A percentile compares a stretch with the other conserved stretches of the same genome.
phyloP scores from a whole-genome alignment of 2,888 invertebrate species.

The Crepidodera aurea region DNA sequence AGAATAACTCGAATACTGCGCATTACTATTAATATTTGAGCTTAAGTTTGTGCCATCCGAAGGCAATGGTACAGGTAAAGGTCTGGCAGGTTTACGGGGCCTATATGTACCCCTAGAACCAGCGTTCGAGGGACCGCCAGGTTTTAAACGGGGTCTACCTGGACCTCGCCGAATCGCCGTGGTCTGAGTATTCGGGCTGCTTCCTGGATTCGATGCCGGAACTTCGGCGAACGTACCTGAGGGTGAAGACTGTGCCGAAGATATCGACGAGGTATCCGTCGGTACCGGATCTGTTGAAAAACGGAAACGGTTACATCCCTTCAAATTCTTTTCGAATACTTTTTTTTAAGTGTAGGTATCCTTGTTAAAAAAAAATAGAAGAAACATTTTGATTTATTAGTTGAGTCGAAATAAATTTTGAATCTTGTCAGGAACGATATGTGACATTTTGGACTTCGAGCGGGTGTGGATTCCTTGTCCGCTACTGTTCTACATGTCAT shows the following conservation, averaged over 20 bases:
- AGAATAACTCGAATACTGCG: conserved; percentile 53
- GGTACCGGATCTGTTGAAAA: conserved; percentile 34
- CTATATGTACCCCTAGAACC: conserved; percentile 68
- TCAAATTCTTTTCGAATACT: not conserved
- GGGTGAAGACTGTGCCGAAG: conserved; percentile 44
- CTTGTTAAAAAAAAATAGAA: too few relatives aligned
- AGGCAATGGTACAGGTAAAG: conserved; percentile 60
- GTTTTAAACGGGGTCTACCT: conserved; percentile 73
- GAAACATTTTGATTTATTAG: too few relatives aligned
- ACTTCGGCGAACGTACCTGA: conserved; percentile 42
- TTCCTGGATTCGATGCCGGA: conserved; percentile 17
- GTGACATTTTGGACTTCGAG: too few relatives aligned
- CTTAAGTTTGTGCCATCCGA: conserved; percentile 53
- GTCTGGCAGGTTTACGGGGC: conserved; percentile 66
- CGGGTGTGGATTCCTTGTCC: too few relatives aligned
- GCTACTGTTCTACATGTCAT: too few relatives aligned
- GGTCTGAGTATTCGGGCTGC: conserved; percentile 37
- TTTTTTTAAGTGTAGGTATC: too few relatives aligned
- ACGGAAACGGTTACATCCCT: not conserved
- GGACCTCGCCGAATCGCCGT: conserved; percentile 68
- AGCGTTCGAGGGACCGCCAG: conserved; percentile 71
- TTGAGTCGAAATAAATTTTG: too few relatives aligned
- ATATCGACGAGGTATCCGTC: conserved; percentile 39
- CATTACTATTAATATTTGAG: conserved; percentile 40
- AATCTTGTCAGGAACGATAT: too few relatives aligned